A percentile compares a stretch with the other conserved stretches of the same genome.
Conservation (phyloP, 2,888 invertebrate genomes). For the Phortica okadai region DNA sequence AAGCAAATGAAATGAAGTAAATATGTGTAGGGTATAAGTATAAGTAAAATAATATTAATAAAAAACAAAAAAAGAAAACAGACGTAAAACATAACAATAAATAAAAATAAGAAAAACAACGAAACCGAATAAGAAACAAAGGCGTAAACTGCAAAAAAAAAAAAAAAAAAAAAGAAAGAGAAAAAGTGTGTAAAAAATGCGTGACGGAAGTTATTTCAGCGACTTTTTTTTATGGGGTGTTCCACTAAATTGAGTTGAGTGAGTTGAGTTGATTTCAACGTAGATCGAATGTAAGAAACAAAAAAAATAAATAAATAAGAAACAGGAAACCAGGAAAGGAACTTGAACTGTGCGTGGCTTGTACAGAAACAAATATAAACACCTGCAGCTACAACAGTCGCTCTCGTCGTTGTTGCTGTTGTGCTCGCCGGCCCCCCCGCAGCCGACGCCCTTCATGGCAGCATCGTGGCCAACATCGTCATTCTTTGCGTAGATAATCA, state of each 20-base stretch:
- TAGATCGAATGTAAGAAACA: not conserved
- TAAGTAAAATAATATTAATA: not conserved
- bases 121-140: no score
- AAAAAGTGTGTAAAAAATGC: not conserved
- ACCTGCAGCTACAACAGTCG: not conserved
- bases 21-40: not conserved
- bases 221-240: not conserved
- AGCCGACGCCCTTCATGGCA: not conserved
- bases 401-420: not conserved
- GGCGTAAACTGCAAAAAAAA: no score
- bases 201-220: conserved; percentile 20
- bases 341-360: not conserved
- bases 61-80: not conserved
- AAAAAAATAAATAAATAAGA: not conserved
- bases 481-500: conserved; percentile 9
- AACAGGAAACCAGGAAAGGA: no score
- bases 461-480: not conserved
- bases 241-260: no score
- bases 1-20: no score
- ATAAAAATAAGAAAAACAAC: no score
- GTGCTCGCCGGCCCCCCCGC: not conserved
- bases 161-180: no score
- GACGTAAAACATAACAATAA: no score
- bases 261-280: no score
- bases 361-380: not conserved